Evolutionary conservation across 2,797 vertebrate genomes (phyloP), one percentile per base, ranked within the genome.

Genomic region (Nyctibius grandis): DNA sequence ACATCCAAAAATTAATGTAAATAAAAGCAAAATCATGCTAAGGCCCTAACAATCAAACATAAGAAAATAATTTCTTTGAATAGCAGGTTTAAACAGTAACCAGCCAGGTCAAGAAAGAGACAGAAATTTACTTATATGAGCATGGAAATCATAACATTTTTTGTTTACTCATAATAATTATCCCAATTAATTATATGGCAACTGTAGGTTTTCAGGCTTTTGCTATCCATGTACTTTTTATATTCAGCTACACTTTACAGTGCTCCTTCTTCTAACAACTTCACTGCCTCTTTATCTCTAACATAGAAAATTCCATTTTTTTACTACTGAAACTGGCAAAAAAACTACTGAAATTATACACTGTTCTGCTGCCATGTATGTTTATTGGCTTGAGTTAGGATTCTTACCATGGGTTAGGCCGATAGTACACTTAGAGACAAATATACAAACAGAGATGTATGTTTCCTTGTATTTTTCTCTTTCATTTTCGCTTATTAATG

Each of bases 21-120:
- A 76, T 91, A 86, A 93, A 91, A 93, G 63, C 18, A 73, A 93
- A 92, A 94, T 61, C 38, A 50, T 29, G 25, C 70, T 47, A 88
- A 85, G 45, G 33, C 21, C 16, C 3, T 20, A 77, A 79, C 72
- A 92, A 31, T 87, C 63, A 82, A 91, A 78, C 36, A 53, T 3
- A 75, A 76, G 14, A 75, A 87, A 93, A 78, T 44, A 50, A 50
- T 82, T 64, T 75, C 4, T 83, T 88, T 81, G 25, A 83, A 68
- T 26, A 50, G 25, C 61, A 48, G n/a, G 48, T 89, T 85, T 89
- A 83, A 94, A 86, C 70, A 65, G 22, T 44, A 68, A 76, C 42
- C 34, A 83, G 59, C 9, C 45, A 88, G 67, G 59, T 82, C 54
- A 90, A 84, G 54, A 68, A 69, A 50, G 45, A 90, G 31, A 40